These are phyloP conservation scores for Phragmatobia fuliginosa DNA, from an alignment of 2,888 invertebrate species.

Conservation along the genomic window DNA sequence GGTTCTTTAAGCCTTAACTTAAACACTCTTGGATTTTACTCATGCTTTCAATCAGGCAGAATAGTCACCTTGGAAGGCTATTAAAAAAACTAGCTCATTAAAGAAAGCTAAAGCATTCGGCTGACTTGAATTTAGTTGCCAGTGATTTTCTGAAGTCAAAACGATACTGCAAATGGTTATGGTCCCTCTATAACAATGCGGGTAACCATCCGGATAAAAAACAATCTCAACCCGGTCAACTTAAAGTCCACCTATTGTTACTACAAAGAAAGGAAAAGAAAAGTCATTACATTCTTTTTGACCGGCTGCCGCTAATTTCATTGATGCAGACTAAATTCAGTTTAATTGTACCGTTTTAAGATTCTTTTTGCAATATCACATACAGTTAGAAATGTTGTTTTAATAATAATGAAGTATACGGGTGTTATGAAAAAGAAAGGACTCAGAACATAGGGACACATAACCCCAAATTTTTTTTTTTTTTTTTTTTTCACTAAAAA, in stretches of 20 bases:
- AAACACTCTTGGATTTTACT: too few species aligned
- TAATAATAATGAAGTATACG: too few species aligned
- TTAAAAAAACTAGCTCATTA: too few species aligned
- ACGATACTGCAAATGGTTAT: background rate
- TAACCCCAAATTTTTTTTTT: too few species aligned
- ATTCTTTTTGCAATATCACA: background rate
- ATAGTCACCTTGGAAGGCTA: too few species aligned
- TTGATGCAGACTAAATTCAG: background rate
- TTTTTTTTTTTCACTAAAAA: too few species aligned
- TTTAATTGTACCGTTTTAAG: background rate
- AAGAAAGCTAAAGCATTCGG: too few species aligned
- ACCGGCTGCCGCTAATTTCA: background rate
- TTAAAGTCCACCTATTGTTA: background rate
- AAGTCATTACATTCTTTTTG: background rate
- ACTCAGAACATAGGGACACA: too few species aligned
- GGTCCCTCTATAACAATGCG: background rate
- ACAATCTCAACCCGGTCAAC: background rate
- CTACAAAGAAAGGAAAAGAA: background rate
- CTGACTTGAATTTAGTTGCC: too few species aligned
- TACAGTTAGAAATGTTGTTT: background rate
- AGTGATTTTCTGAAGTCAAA: background rate
- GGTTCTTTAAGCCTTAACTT: too few species aligned
- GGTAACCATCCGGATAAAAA: background rate
- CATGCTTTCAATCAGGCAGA: too few species aligned
- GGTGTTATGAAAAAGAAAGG: too few species aligned